These are phyloP conservation scores for Hirudo medicinalis DNA, from an alignment of 1,140 invertebrate genomes.

Conservation along the genomic window DNA sequence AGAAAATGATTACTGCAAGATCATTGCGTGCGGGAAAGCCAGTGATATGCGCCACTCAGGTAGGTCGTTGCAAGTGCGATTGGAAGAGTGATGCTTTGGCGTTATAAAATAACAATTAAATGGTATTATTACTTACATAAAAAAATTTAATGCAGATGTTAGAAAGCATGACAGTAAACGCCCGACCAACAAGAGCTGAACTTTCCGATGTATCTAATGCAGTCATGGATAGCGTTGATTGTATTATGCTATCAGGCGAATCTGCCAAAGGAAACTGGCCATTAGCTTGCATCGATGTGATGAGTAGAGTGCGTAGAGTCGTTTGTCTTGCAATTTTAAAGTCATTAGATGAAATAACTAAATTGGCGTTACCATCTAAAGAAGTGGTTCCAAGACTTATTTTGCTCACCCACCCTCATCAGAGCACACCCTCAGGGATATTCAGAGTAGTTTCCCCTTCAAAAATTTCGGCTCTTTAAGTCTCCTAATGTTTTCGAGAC, in stretches of 20 bases:
- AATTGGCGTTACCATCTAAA: too few relatives aligned
- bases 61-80: not conserved
- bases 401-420: too few relatives aligned
- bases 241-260: slow-evolving; percentile 98
- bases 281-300: slow-evolving; percentile 60
- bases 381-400: too few relatives aligned
- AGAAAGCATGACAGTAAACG: slow-evolving; percentile 95
- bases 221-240: slow-evolving; percentile 91
- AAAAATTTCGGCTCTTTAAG: too few relatives aligned
- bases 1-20: slow-evolving; percentile 66
- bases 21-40: slow-evolving; percentile 65
- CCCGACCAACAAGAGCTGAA: slow-evolving; percentile 85
- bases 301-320: slow-evolving; percentile 47
- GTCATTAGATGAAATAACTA: too few relatives aligned
- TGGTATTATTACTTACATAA: too few relatives aligned
- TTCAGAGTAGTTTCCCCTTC: too few relatives aligned
- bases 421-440: too few relatives aligned
- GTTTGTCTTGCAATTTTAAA: too few relatives aligned
- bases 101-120: not conserved
- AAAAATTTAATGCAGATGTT: slow-evolving; percentile 53
- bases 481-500: too few relatives aligned
- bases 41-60: slow-evolving; percentile 83
- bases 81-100: not conserved
- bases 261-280: slow-evolving; percentile 95
- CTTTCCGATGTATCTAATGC: slow-evolving; percentile 94